Evolutionary conservation across 2,113 vertebrate genomes (phyloP).

Genomic region (Paralichthys olivaceus): DNA sequence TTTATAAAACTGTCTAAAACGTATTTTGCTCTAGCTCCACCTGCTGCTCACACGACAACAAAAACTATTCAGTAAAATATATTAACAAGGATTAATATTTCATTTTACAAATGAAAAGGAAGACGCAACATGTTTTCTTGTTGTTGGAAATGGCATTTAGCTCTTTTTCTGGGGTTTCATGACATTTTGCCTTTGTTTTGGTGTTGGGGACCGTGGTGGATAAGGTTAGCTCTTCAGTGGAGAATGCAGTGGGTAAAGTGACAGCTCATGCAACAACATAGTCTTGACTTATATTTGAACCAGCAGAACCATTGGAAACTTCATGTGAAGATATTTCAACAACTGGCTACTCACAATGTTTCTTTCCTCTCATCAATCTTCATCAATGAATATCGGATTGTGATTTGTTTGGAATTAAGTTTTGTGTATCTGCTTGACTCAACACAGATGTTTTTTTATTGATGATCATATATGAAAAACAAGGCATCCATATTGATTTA

Average conservation of each 20-base stretch:
- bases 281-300: neutral
- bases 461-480: conserved; percentile 30
- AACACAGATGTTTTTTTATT: conserved; percentile 36
- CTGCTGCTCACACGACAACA: too few species aligned
- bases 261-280: conserved; percentile 29
- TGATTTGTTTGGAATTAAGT: conserved; percentile 36
- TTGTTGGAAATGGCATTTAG: conserved; percentile 18
- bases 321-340: neutral
- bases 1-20: too few species aligned
- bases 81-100: too few species aligned
- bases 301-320: conserved; percentile 11
- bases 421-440: conserved; percentile 31
- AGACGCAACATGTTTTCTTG: neutral
- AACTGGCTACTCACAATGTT: too few species aligned
- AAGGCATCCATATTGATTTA: conserved; percentile 49
- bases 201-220: conserved; percentile 18
- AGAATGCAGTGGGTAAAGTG: conserved; percentile 12
- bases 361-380: conserved; percentile 11
- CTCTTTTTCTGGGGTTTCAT: neutral
- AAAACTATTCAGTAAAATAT: too few species aligned
- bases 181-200: conserved; percentile 38
- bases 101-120: too few species aligned
- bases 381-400: conserved; percentile 41
- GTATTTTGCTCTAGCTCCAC: too few species aligned
- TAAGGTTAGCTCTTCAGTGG: conserved; percentile 10